Percentiles rank a stretch among this genome's conserved stretches.
These are phyloP conservation scores for Coturnix japonica DNA, from an alignment of 2,113 vertebrate species.

Conservation along the genomic window DNA sequence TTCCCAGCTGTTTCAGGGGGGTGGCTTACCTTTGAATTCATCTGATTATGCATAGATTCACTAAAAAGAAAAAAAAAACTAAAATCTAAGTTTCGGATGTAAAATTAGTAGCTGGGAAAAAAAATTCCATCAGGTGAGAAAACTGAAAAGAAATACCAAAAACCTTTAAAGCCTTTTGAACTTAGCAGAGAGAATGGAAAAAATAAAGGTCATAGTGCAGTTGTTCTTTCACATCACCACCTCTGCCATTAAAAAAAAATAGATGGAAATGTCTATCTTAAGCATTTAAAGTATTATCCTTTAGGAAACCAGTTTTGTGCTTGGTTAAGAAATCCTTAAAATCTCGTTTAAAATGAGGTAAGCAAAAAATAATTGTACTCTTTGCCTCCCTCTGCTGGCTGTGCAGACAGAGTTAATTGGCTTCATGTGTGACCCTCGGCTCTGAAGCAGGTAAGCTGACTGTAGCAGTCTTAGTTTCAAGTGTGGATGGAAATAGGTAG, in stretches of 20 bases:
- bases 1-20: background rate
- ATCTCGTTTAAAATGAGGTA: background rate
- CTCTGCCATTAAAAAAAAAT: background rate
- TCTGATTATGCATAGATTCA: background rate
- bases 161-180: background rate
- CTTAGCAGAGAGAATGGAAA: background rate
- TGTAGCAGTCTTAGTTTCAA: background rate
- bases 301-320: background rate
- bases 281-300: background rate
- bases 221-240: background rate
- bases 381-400: conserved; percentile 70
- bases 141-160: background rate
- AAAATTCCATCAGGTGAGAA: background rate
- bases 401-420: conserved; percentile 37
- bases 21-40: background rate
- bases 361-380: conserved; percentile 11
- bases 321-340: conserved; percentile 10
- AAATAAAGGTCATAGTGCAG: background rate
- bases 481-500: background rate
- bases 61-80: background rate
- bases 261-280: background rate
- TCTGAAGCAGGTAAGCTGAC: background rate
- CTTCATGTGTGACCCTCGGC: background rate
- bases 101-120: background rate
- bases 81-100: background rate